Conservation (phyloP, 2,797 vertebrate genomes). For the Oreochromis mossambicus region DNA sequence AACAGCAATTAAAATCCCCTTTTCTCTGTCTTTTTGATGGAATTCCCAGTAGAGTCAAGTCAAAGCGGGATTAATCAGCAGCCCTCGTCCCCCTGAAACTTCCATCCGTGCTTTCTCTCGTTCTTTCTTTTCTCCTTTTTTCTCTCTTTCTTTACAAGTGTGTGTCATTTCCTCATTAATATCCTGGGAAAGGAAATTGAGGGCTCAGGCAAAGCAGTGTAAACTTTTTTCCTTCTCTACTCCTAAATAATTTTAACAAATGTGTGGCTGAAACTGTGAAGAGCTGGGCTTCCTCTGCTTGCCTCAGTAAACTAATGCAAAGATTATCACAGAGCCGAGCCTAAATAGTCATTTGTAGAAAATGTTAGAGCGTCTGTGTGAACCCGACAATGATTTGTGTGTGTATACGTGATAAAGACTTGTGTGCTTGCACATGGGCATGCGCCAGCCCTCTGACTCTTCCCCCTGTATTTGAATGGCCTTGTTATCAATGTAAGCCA, state of each 20-base stretch:
- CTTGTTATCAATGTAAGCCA: constrained; percentile 65
- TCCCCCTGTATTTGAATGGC: constrained; percentile 25
- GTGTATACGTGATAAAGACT: constrained; percentile 35
- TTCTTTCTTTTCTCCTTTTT: constrained; percentile 25
- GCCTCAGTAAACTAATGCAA: constrained; percentile 16
- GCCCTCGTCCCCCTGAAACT: constrained; percentile 63
- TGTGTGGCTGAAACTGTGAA: constrained; percentile 23
- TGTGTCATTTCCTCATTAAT: constrained; percentile 81
- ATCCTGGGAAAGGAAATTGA: constrained; percentile 76
- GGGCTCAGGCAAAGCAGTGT: constrained; percentile 36
- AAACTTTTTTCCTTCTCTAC: constrained; percentile 14
- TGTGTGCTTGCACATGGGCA: constrained; percentile 23
- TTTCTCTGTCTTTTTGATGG: constrained; percentile 74
- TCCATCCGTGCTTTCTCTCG: constrained; percentile 52
- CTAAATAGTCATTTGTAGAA: not conserved
- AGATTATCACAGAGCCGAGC: constrained; percentile 14
- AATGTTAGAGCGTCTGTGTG: constrained; percentile 9
- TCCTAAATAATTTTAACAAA: constrained; percentile 44
- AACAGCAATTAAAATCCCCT: constrained; percentile 77
- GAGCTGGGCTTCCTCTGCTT: not conserved
- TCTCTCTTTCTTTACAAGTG: constrained; percentile 66
- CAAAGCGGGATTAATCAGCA: constrained; percentile 78
- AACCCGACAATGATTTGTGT: constrained; percentile 27
- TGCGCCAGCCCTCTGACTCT: constrained; percentile 34
- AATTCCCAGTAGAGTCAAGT: constrained; percentile 74